Evolutionary conservation across 2,797 vertebrate genomes (phyloP).

Genomic region (Spinibarbus caldwelli): DNA sequence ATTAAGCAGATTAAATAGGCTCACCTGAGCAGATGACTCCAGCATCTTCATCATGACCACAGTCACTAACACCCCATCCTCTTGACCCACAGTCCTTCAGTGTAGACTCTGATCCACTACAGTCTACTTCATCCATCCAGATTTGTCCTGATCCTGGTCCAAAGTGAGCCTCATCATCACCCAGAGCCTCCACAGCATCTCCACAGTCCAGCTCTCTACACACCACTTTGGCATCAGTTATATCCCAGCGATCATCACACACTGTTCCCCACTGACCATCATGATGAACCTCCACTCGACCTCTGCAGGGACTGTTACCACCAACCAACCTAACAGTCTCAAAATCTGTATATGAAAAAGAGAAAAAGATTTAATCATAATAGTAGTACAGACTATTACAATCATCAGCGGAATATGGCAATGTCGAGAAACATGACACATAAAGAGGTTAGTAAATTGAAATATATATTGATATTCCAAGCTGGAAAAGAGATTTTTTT

Average conservation of each 20-base stretch:
- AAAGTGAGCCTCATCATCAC: background rate
- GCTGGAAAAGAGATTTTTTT: too few relatives aligned
- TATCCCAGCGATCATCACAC: background rate
- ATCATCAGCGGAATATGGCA: too few relatives aligned
- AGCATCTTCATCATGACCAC: conserved; percentile 59
- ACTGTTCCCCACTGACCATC: background rate
- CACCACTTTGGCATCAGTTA: background rate
- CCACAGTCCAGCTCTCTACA: conserved; percentile 8
- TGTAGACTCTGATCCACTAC: conserved; percentile 63
- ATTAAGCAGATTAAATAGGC: too few relatives aligned
- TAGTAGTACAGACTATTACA: too few relatives aligned
- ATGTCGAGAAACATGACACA: too few relatives aligned
- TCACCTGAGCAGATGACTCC: conserved; percentile 74
- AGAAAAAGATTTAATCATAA: too few relatives aligned
- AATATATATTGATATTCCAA: too few relatives aligned
- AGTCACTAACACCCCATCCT: conserved; percentile 1
- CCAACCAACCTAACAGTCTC: too few relatives aligned
- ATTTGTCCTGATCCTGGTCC: background rate
- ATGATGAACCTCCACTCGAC: too few relatives aligned
- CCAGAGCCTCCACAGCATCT: background rate
- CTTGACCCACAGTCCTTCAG: conserved; percentile 40
- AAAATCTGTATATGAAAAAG: too few relatives aligned
- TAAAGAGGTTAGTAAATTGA: too few relatives aligned
- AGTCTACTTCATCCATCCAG: conserved; percentile 61
- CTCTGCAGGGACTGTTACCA: too few relatives aligned